Conservation (phyloP, 2,888 invertebrate genomes). For the Tenthredo amoena region DNA sequence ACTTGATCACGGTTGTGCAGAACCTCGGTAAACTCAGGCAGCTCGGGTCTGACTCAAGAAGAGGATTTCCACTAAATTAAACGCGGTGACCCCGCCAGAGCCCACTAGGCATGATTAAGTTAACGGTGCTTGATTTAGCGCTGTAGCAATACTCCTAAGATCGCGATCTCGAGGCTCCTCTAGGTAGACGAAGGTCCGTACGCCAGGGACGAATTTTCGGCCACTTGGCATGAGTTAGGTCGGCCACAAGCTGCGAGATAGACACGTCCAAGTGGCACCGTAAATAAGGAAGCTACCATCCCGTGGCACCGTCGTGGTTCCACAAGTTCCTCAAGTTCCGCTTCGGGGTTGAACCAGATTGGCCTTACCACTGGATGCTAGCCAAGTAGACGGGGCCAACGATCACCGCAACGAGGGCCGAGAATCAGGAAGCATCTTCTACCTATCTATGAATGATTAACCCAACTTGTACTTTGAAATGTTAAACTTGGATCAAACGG, state of each 20-base stretch:
- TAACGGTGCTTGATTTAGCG: conserved; percentile 64
- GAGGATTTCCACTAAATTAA: conserved; percentile 59
- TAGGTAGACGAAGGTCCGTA: conserved; percentile 73
- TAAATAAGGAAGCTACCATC: conserved; percentile 68
- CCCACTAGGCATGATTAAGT: conserved; percentile 60
- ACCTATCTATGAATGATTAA: conserved; percentile 49
- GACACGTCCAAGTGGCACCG: conserved; percentile 56
- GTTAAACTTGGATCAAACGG: conserved; percentile 43
- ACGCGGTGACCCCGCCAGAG: conserved; percentile 54
- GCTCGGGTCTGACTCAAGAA: not conserved
- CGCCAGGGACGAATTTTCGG: conserved; percentile 71
- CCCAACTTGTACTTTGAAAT: conserved; percentile 22
- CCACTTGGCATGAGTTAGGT: conserved; percentile 70
- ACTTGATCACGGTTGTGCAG: not conserved
- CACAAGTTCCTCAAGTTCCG: conserved; percentile 49
- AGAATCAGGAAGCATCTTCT: conserved; percentile 30
- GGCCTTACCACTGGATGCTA: conserved; percentile 18
- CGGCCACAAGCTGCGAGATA: conserved; percentile 58
- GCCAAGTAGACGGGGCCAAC: conserved; percentile 25
- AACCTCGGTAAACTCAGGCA: not conserved
- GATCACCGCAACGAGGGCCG: conserved; percentile 9
- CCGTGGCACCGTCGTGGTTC: conserved; percentile 22
- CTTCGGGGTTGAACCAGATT: conserved; percentile 33
- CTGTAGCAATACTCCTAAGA: conserved; percentile 51
- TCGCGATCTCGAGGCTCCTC: conserved; percentile 60